Percentiles rank a stretch among this genome's conserved stretches.
Evolutionary conservation across 2,888 invertebrate genomes (phyloP).

Genomic region (Leucozona laternaria): DNA sequence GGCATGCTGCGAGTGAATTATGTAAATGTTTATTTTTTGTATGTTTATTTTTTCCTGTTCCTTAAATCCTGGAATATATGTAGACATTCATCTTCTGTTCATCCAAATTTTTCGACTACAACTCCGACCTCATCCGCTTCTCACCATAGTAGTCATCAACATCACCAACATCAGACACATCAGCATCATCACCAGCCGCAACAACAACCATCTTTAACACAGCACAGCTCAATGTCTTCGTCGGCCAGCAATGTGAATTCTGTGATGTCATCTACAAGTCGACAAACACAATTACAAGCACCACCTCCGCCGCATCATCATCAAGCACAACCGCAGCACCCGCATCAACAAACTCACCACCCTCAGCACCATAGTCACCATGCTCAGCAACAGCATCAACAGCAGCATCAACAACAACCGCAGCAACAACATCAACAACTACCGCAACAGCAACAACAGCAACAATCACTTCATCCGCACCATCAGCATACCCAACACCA

Average conservation of each 20-base stretch:
- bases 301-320: conserved; percentile 47
- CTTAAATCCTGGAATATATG: conserved; percentile 52
- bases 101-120: conserved; percentile 79
- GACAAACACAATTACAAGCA: conserved; percentile 52
- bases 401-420: conserved; percentile 53
- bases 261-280: conserved; percentile 35
- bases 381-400: conserved; percentile 68
- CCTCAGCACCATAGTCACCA: conserved; percentile 80
- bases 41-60: conserved; percentile 42
- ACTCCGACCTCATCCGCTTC: conserved; percentile 75
- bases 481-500: conserved; percentile 75
- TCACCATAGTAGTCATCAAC: conserved; percentile 73
- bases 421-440: conserved; percentile 53
- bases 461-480: conserved; percentile 66
- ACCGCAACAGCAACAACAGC: conserved; percentile 13
- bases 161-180: conserved; percentile 73
- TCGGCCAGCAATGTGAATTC: conserved; percentile 34
- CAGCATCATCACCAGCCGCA: conserved; percentile 76
- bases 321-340: conserved; percentile 39
- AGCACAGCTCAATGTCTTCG: conserved; percentile 50
- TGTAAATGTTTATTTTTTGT: conserved; percentile 47
- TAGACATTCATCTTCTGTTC: conserved; percentile 81
- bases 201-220: conserved; percentile 60
- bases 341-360: conserved; percentile 60
- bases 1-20: conserved; percentile 33